Conservation (phyloP, 1,140 invertebrate species). For the Cheumatopsyche charites region DNA sequence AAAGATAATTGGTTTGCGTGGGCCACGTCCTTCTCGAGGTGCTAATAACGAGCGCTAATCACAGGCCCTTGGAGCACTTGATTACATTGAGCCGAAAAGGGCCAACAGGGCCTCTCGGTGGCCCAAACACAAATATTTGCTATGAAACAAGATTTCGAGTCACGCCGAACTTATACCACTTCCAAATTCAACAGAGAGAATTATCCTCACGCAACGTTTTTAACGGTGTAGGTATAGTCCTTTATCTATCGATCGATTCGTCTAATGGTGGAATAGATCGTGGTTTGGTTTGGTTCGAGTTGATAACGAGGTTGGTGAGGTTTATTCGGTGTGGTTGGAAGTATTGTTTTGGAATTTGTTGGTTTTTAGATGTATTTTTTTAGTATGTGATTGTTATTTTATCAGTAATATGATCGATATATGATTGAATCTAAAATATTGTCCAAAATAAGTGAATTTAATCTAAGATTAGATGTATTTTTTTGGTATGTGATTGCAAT, state of each 20-base stretch:
- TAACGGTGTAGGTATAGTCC: too few species aligned
- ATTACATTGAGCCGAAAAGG: conserved; percentile 30
- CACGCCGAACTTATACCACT: background rate
- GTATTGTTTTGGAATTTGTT: too few species aligned
- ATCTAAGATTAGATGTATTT: too few species aligned
- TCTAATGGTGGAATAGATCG: too few species aligned
- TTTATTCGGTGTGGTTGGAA: background rate
- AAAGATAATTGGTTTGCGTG: conserved; percentile 33
- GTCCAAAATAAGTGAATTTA: too few species aligned
- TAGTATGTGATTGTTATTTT: too few species aligned
- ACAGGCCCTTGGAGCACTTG: conserved; percentile 34
- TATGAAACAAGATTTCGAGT: conserved; percentile 22
- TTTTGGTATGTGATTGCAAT: too few species aligned
- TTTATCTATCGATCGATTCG: too few species aligned
- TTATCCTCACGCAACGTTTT: too few species aligned
- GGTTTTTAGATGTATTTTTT: too few species aligned
- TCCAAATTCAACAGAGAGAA: background rate
- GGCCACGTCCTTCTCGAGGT: conserved; percentile 42
- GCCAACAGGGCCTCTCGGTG: conserved; percentile 17
- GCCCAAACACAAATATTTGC: conserved; percentile 36
- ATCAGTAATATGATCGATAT: too few species aligned
- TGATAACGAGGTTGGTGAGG: background rate
- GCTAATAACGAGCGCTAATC: conserved; percentile 48
- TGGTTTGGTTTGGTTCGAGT: background rate
- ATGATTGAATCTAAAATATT: too few species aligned